Conservation (phyloP, 2,113 vertebrate genomes). For the Microcebus lehilahytsara region DNA sequence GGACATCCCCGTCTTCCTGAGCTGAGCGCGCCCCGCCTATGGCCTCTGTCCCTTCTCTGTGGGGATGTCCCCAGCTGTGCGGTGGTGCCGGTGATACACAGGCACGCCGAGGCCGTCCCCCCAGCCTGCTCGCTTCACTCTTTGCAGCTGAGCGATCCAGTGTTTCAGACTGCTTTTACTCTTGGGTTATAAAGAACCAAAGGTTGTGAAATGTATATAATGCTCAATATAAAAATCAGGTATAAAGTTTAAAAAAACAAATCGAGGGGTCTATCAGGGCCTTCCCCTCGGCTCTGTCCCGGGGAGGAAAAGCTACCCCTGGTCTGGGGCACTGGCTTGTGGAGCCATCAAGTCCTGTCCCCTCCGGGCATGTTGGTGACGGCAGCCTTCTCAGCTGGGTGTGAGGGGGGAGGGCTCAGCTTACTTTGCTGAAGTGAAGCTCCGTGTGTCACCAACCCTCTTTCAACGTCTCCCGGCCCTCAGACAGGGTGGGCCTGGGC, state of each 20-base stretch:
- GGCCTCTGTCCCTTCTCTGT: background rate
- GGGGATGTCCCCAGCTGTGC: background rate
- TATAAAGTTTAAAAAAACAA: background rate
- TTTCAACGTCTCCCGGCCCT: background rate
- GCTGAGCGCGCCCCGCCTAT: rapidly evolving
- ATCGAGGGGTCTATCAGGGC: background rate
- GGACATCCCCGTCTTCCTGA: background rate
- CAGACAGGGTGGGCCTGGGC: background rate
- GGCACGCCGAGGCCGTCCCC: rapidly evolving
- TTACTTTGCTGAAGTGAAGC: background rate
- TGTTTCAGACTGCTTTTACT: background rate
- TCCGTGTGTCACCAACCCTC: background rate
- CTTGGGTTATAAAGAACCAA: slow-evolving; percentile 32
- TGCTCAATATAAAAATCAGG: background rate
- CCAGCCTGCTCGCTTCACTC: background rate
- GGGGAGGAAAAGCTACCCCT: slow-evolving; percentile 2
- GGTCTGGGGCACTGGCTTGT: background rate
- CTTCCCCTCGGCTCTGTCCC: background rate
- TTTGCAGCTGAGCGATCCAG: background rate
- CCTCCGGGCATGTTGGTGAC: background rate
- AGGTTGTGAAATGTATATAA: background rate
- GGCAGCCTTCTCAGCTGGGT: background rate
- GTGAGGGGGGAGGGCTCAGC: background rate
- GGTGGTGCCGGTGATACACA: rapidly evolving
- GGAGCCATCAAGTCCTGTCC: background rate